These are phyloP conservation scores for Psilopogon haemacephalus DNA, from an alignment of 2,113 vertebrate species.

Conservation along the genomic window DNA sequence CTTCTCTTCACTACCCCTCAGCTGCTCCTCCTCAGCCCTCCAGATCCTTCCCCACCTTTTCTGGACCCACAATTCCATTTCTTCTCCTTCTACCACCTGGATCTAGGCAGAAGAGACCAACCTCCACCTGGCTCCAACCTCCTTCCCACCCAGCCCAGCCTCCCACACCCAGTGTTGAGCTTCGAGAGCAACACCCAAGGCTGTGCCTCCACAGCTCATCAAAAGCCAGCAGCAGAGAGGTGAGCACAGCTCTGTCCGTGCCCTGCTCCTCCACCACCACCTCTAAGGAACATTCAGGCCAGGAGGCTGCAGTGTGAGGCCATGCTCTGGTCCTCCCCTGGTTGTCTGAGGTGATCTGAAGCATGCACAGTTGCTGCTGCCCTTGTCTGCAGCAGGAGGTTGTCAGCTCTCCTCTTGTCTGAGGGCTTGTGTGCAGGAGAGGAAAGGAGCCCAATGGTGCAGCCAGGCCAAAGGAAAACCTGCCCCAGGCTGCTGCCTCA, in stretches of 20 bases:
- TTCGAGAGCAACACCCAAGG: background rate
- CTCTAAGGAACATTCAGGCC: fast-evolving
- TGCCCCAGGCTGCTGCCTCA: background rate
- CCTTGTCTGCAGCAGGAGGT: background rate
- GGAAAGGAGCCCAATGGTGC: background rate
- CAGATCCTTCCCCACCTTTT: too few relatives aligned
- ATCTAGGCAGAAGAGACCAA: too few relatives aligned
- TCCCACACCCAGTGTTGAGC: background rate
- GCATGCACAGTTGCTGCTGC: background rate
- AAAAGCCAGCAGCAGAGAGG: background rate
- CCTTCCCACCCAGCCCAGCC: background rate
- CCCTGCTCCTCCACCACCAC: background rate
- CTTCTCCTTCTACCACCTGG: too few relatives aligned
- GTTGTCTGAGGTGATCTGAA: too few relatives aligned
- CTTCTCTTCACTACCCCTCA: too few relatives aligned
- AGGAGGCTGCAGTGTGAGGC: fast-evolving
- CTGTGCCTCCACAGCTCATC: background rate
- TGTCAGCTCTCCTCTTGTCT: background rate
- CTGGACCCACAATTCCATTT: too few relatives aligned
- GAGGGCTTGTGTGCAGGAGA: background rate
- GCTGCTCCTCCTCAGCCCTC: too few relatives aligned
- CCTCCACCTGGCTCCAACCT: too few relatives aligned
- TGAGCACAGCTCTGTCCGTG: background rate
- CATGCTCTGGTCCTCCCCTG: too few relatives aligned
- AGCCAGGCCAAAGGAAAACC: background rate